A percentile compares a stretch with the other conserved stretches of the same genome.
Evolutionary conservation across 2,888 invertebrate species (phyloP).

Genomic region (Agrochola litura): DNA sequence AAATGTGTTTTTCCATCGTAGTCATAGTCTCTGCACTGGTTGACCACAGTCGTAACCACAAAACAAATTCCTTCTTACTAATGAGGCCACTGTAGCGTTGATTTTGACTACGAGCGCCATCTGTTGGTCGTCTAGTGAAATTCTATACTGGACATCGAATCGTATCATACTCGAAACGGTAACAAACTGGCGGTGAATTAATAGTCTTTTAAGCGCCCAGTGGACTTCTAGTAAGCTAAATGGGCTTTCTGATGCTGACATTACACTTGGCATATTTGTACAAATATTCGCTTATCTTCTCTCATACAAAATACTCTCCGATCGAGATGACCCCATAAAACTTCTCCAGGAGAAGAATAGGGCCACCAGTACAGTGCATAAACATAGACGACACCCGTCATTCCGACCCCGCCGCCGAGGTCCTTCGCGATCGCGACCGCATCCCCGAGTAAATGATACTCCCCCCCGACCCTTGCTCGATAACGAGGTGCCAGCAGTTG

Average conservation of each 20-base stretch:
- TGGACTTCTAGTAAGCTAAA: too few species aligned
- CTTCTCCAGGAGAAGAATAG: too few species aligned
- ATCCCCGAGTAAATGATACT: too few species aligned
- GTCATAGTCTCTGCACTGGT: neutral
- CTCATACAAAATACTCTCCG: neutral
- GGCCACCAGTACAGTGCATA: too few species aligned
- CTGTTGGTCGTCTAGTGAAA: neutral
- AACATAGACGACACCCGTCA: too few species aligned
- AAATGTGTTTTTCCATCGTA: conserved; percentile 3
- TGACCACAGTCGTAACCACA: neutral
- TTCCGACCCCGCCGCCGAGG: too few species aligned
- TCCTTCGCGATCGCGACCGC: too few species aligned
- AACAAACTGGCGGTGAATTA: neutral
- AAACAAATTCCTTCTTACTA: neutral
- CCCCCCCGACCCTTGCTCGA: too few species aligned
- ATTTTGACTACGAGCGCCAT: conserved; percentile 17
- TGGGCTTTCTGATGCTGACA: neutral
- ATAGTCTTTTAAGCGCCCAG: neutral
- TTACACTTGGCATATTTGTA: neutral
- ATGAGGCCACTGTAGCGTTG: neutral
- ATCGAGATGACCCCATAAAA: too few species aligned
- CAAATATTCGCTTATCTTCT: neutral
- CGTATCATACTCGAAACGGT: neutral
- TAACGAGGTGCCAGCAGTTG: too few species aligned
- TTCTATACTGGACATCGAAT: neutral